Conservation (phyloP, 2,888 invertebrate species). For the Opisthograptis luteolata region DNA sequence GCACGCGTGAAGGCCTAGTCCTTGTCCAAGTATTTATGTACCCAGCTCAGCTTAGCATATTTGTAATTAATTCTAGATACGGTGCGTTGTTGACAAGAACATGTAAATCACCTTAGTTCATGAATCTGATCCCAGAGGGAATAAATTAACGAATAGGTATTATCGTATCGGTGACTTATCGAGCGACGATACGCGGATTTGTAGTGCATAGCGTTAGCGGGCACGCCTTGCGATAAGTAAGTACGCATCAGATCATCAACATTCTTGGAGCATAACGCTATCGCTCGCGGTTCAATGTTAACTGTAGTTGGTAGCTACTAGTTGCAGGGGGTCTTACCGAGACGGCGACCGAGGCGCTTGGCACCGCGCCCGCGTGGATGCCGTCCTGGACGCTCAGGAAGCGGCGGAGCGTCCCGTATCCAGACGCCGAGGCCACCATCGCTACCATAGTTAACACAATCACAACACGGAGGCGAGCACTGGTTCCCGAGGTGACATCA, state of each 20-base stretch:
- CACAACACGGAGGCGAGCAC: constrained; percentile 60
- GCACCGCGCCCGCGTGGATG: constrained; percentile 61
- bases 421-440: constrained; percentile 80
- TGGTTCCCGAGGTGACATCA: constrained; percentile 68
- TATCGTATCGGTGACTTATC: constrained; percentile 47
- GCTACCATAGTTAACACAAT: constrained; percentile 76
- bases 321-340: constrained; percentile 65
- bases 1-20: constrained; percentile 23
- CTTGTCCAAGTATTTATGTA: constrained; percentile 19
- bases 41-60: constrained; percentile 7
- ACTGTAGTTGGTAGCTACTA: constrained; percentile 27
- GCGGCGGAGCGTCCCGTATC: constrained; percentile 80
- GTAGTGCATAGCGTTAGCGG: constrained; percentile 35
- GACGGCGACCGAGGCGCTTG: constrained; percentile 75
- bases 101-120: constrained; percentile 32
- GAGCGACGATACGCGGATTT: constrained; percentile 37
- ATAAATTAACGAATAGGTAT: constrained; percentile 38
- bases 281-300: constrained; percentile 35
- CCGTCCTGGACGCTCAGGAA: constrained; percentile 79
- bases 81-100: constrained; percentile 28
- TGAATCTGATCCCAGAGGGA: constrained; percentile 35
- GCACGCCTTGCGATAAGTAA: constrained; percentile 54
- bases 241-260: constrained; percentile 54
- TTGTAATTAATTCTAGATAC: constrained; percentile 22
- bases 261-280: constrained; percentile 64